Conservation (phyloP, 2,113 vertebrate genomes). For the Carassius gibelio region DNA sequence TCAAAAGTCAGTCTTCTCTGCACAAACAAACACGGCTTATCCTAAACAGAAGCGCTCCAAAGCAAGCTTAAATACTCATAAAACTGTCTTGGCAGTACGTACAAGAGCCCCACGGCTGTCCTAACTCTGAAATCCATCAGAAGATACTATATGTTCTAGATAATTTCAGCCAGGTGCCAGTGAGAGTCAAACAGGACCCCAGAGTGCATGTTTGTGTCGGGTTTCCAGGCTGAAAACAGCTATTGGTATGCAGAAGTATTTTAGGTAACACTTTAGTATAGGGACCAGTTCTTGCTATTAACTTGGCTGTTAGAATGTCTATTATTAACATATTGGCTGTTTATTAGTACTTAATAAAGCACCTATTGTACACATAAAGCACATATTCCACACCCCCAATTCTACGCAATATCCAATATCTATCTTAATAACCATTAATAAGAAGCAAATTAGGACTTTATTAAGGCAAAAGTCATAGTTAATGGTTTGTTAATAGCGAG, state of each 20-base stretch:
- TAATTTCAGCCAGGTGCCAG: not conserved
- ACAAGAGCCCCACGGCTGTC: not conserved
- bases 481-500: too few species aligned
- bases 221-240: not conserved
- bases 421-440: too few species aligned
- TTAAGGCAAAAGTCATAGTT: too few species aligned
- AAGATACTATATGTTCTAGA: constrained; percentile 5
- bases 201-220: not conserved
- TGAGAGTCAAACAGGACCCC: not conserved
- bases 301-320: too few species aligned
- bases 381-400: too few species aligned
- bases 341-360: too few species aligned
- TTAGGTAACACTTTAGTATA: too few species aligned
- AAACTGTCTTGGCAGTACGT: constrained; percentile 16
- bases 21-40: constrained; percentile 32
- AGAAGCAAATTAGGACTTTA: too few species aligned
- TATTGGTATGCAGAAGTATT: constrained; percentile 6
- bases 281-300: too few species aligned
- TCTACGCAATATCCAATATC: too few species aligned
- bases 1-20: constrained; percentile 22
- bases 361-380: too few species aligned
- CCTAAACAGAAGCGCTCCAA: constrained; percentile 34
- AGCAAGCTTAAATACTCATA: constrained; percentile 26
- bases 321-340: too few species aligned
- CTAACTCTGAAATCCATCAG: constrained; percentile 22